Conservation (phyloP, 2,113 vertebrate species). For the Crotalus horridus region DNA sequence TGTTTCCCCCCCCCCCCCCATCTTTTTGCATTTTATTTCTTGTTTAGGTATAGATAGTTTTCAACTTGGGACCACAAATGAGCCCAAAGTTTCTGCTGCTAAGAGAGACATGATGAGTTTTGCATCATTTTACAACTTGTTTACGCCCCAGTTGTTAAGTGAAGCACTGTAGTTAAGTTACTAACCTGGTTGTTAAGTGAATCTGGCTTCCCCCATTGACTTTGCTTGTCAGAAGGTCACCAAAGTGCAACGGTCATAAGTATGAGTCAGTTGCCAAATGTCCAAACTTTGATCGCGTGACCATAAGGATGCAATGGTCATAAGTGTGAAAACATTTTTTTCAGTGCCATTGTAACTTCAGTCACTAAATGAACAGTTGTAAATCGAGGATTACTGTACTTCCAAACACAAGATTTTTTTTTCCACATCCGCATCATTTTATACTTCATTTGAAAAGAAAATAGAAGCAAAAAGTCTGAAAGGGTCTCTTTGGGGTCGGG, state of each 20-base stretch:
- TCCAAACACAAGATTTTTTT: not conserved
- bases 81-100: not conserved
- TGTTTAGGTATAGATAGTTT: not conserved
- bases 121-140: not conserved
- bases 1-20: fast-evolving
- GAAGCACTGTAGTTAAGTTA: not conserved
- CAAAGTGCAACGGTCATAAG: not conserved
- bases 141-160: not conserved
- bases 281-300: not conserved
- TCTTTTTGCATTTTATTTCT: not conserved
- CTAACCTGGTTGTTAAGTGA: not conserved
- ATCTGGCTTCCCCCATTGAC: not conserved
- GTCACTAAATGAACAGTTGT: not conserved
- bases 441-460: not conserved
- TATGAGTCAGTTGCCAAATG: not conserved
- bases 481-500: slow-evolving; percentile 35
- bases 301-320: not conserved
- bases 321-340: not conserved
- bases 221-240: not conserved
- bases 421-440: not conserved
- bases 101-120: not conserved
- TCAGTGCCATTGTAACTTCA: not conserved
- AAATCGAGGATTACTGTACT: not conserved
- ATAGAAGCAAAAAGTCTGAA: slow-evolving; percentile 46
- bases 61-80: not conserved